Conservation (phyloP, 2,113 vertebrate genomes). For the Fregetta grallaria region DNA sequence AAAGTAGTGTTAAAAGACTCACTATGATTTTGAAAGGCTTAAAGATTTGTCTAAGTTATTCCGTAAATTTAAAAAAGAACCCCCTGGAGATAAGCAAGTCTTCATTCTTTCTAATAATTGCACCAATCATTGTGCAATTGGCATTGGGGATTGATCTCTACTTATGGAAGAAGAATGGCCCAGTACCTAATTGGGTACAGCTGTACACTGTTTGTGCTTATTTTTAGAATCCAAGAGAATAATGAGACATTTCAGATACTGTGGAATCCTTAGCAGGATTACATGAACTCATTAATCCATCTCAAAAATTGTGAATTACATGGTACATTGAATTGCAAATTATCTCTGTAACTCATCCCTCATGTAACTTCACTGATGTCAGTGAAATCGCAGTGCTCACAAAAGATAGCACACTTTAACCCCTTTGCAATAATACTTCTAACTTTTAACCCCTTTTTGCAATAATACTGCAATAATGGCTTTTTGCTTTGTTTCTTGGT, state of each 20-base stretch:
- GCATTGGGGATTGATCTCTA: neutral
- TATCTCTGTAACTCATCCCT: neutral
- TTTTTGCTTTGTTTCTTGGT: neutral
- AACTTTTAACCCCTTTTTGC: neutral
- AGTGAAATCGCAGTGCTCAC: neutral
- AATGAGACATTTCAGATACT: neutral
- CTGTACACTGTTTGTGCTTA: neutral
- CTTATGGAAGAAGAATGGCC: neutral
- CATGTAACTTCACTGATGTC: neutral
- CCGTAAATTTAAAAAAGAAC: neutral
- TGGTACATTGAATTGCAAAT: slow-evolving; percentile 11
- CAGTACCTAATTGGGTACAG: neutral
- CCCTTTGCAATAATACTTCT: neutral
- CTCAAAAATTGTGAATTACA: slow-evolving; percentile 5
- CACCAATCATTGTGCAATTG: neutral
- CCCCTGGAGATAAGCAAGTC: neutral
- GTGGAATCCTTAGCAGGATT: neutral
- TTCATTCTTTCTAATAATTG: slow-evolving; percentile 16
- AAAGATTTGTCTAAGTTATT: neutral
- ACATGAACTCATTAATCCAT: slow-evolving; percentile 2
- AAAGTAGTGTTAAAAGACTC: neutral
- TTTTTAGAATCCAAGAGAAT: slow-evolving; percentile 8
- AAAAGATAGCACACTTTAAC: neutral
- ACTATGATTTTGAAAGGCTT: neutral
- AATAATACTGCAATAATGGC: neutral